Base-by-base conservation (phyloP, 2,888 invertebrate species). In the Perdita meconis region DNA sequence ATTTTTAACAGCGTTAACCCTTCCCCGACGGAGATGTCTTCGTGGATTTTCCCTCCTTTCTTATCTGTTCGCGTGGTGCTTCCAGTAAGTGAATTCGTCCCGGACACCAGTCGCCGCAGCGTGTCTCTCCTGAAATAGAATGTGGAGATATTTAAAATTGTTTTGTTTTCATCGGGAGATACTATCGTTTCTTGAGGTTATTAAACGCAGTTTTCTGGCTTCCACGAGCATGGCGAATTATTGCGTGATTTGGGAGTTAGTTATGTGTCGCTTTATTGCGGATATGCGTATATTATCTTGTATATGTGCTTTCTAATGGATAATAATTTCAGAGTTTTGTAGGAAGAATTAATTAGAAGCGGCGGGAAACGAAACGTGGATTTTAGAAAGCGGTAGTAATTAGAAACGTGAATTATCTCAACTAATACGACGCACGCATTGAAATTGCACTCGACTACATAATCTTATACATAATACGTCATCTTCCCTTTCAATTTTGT, bases 181-280 rank as follows among this genome's bases (percentile, higher is more conserved):
- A 42, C 56, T 42, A 42, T 50, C 13, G 22, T 42, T 36, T 0
- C 13, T 16, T 16, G 13, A 19, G 47, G 13, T 51, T 59, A n/a
- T 42, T n/a, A 36, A 72, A 38, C 38, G n/a, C 42, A 38, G 50
- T 63, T 74, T 57, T 57, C 22, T 51, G 51, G 51, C 56, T 57
- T 72, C 61, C 55, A 13, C 13, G 13, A 19, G 44, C 5, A 10
- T 0, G 12, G 22, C 8, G 22, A 19, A 12, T 47, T 8, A 12
- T 47, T 30, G 6, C 30, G 6, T 6, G 30, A 30, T 30, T 30
- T 30, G 30, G 30, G 6, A 30, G 2, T 30, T 30, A 6, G 30
- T 30, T n/a, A 4, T 19, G 44, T 0, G 16, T 2, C 8, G n/a
- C 19, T 8, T 42, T 42, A 0, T 44, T 44, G 1, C 0, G 8